Evolutionary conservation across 53 echinoderm and acorn worm species (phyloP), one percentile per base, ranked within the genome.

Genomic region (Antedon mediterranea): DNA sequence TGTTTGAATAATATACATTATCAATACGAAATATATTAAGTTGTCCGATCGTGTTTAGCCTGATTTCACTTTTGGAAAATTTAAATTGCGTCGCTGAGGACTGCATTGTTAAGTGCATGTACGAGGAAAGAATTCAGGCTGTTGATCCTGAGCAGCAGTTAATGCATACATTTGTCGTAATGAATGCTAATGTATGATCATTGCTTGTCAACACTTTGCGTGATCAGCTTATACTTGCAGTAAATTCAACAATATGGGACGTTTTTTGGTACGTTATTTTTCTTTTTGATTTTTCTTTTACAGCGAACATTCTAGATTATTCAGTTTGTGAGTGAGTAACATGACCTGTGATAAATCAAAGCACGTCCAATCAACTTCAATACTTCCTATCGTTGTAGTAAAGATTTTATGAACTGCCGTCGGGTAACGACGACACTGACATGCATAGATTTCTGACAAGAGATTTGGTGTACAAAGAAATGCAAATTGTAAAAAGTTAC

Each of bases 1-100:
- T 57, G 57, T 57, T 57, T 57, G 57, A 57, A 57, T 57, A 57
- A 57, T 57, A 57, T 57, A 57, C 57, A 57, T 57, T 57, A 57
- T 57, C 57, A 57, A 57, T 57, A 41, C 41, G 5, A 41, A 41
- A 13, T 41, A 41, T 41, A 57, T 57, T 57, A 57, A 11, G 57
- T 57, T 57, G 57, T 6, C 57, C 2, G 57, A 11, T 57, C 2
- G 57, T 41, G 41, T 41, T 57, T 57, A 57, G 57, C 57, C 57
- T 57, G 57, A 57, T 57, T 57, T 57, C 57, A 57, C 57, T 57
- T 57, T 57, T 8, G 57, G 57, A 57, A 57, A n/a, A 57, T 57
- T 57, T 57, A 57, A 57, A 57, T 57, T 57, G 23, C 14, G 57
- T 8, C 23, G 57, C 23, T 57, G 20, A 57, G 57, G 57, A 57